Conservation (phyloP, 2,888 invertebrate species). For the Alloplasta piceator region DNA sequence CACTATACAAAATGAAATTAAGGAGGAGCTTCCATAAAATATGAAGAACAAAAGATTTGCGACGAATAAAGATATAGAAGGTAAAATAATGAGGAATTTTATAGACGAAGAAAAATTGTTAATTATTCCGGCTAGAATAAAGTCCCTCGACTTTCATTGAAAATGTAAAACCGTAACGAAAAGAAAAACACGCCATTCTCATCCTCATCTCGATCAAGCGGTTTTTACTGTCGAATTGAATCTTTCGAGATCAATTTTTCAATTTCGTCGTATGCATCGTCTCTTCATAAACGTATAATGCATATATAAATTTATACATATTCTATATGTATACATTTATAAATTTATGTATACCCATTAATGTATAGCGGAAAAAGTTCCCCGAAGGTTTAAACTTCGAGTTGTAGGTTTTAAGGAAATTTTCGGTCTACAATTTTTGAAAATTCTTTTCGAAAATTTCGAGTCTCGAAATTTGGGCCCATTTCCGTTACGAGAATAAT, state of each 20-base stretch:
- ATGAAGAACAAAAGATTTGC: not conserved
- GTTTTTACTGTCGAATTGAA: slow-evolving; percentile 39
- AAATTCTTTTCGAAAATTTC: too few species aligned
- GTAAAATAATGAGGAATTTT: slow-evolving; percentile 14
- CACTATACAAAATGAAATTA: slow-evolving; percentile 4
- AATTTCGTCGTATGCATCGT: slow-evolving; percentile 40
- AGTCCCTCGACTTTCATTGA: slow-evolving; percentile 20
- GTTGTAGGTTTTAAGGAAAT: slow-evolving; percentile 51
- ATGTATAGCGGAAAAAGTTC: too few species aligned
- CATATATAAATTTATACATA: not conserved
- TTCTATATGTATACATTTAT: too few species aligned
- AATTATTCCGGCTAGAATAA: slow-evolving; percentile 26
- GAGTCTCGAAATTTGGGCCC: too few species aligned
- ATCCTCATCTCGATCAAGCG: slow-evolving; percentile 7
- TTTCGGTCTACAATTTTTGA: too few species aligned
- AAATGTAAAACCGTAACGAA: slow-evolving; percentile 40
- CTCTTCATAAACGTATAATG: too few species aligned
- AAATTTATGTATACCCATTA: too few species aligned
- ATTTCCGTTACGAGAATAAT: too few species aligned
- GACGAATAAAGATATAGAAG: slow-evolving; percentile 21
- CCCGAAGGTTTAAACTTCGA: too few species aligned
- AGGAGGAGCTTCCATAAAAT: not conserved
- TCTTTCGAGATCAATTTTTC: slow-evolving; percentile 58
- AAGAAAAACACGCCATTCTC: slow-evolving; percentile 12
- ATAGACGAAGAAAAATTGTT: slow-evolving; percentile 10